phyloP scores from a whole-genome alignment of 2,113 vertebrate genomes.

The Leptodactylus fuscus region DNA sequence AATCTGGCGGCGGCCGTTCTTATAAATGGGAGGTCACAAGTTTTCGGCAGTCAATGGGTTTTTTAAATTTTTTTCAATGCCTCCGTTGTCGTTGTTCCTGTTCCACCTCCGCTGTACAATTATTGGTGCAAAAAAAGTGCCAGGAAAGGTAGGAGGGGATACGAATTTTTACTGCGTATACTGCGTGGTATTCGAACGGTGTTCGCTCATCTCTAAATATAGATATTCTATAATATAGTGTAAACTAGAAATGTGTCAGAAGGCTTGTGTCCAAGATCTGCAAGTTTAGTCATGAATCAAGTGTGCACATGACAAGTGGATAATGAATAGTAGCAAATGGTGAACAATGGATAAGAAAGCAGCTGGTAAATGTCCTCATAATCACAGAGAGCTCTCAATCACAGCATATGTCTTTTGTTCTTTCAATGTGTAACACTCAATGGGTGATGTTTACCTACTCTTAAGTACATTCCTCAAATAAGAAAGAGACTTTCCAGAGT shows the following conservation, averaged over 20 bases:
- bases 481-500: neutral
- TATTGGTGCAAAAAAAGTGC: too few relatives aligned
- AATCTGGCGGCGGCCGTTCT: too few relatives aligned
- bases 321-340: conserved; percentile 23
- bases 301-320: conserved; percentile 17
- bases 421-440: neutral
- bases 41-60: too few relatives aligned
- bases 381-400: conserved; percentile 15
- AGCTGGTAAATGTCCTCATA: conserved; percentile 24
- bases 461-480: neutral
- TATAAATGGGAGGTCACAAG: too few relatives aligned
- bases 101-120: too few relatives aligned
- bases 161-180: too few relatives aligned
- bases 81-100: too few relatives aligned
- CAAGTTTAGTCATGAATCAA: neutral
- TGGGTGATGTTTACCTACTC: neutral
- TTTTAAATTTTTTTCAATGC: too few relatives aligned
- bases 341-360: conserved; percentile 26
- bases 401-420: neutral
- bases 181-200: too few relatives aligned
- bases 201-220: too few relatives aligned
- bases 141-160: too few relatives aligned
- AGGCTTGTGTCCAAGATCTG: neutral
- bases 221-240: neutral
- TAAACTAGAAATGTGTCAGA: conserved; percentile 3